A percentile compares a stretch with the other conserved stretches of the same genome.
phyloP scores from a whole-genome alignment of 2,797 vertebrate genomes.

The Lindbergichthys nudifrons region DNA sequence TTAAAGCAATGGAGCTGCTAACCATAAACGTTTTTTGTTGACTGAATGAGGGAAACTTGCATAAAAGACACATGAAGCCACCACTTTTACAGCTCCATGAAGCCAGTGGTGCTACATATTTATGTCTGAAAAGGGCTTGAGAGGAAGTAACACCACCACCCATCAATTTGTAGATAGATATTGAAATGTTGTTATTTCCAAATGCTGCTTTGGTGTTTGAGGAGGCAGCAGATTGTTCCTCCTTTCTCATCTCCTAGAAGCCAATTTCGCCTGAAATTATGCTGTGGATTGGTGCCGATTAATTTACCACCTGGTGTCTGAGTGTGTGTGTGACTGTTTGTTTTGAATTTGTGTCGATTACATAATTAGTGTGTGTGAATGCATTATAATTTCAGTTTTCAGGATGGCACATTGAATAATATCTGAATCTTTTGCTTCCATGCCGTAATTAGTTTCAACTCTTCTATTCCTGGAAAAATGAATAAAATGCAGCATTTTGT shows the following conservation, averaged over 20 bases:
- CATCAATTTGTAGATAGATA: neutral
- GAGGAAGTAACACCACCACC: neutral
- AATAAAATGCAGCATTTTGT: conserved; percentile 1
- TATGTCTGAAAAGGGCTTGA: neutral
- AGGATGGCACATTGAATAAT: neutral
- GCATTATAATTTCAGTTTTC: conserved; percentile 7
- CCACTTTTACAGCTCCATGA: neutral
- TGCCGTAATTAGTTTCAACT: neutral
- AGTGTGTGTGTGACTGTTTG: conserved; percentile 16
- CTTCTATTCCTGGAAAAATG: neutral
- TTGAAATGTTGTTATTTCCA: neutral
- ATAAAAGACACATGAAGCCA: neutral
- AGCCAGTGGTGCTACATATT: neutral
- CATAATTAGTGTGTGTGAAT: conserved; percentile 6
- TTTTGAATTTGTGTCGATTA: conserved; percentile 9
- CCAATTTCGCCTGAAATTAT: conserved; percentile 29
- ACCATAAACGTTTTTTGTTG: neutral
- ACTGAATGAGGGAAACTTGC: neutral
- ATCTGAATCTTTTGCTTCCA: neutral
- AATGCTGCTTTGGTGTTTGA: neutral
- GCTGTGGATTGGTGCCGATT: conserved; percentile 17
- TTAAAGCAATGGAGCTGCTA: neutral
- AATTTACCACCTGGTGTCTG: conserved; percentile 12
- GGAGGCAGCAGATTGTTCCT: neutral
- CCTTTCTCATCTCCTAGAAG: conserved; percentile 23